Evolutionary conservation across 2,888 invertebrate genomes (phyloP).

Genomic region (Caenorhabditis wallacei): DNA sequence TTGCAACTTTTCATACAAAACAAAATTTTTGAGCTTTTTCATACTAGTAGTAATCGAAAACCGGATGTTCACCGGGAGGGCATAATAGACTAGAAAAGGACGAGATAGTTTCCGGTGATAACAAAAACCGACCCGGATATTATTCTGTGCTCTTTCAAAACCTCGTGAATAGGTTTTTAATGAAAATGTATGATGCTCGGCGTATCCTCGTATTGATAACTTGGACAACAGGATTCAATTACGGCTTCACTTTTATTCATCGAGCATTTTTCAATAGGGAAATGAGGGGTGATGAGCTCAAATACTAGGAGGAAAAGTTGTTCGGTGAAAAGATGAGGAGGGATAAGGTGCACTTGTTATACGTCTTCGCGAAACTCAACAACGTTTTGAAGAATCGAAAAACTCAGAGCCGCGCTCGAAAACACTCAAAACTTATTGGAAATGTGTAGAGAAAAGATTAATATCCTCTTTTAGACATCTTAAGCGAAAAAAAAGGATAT

Average conservation of each 20-base stretch:
- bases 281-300: conserved; percentile 21
- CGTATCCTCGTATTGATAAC: conserved; percentile 13
- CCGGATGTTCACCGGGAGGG: conserved; percentile 24
- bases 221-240: conserved; percentile 34
- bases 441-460: conserved; percentile 25
- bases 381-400: conserved; percentile 16
- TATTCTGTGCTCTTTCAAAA: neutral
- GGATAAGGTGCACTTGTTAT: conserved; percentile 7
- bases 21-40: conserved; percentile 12
- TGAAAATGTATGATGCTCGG: neutral
- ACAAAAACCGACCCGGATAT: conserved; percentile 36
- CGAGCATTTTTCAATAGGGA: conserved; percentile 1
- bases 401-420: neutral
- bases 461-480: conserved; percentile 41
- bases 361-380: conserved; percentile 4
- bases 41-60: conserved; percentile 11
- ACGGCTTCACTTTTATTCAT: conserved; percentile 15
- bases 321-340: neutral
- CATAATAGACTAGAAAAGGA: conserved; percentile 8
- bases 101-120: neutral
- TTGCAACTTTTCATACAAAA: no score
- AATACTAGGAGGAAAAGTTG: conserved; percentile 29
- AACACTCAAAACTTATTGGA: conserved; percentile 45
- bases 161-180: conserved; percentile 41
- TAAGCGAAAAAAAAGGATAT: neutral